A percentile compares a stretch with the other conserved stretches of the same genome.
Conservation (phyloP, 2,888 invertebrate species). For the Athetis lepigone region DNA sequence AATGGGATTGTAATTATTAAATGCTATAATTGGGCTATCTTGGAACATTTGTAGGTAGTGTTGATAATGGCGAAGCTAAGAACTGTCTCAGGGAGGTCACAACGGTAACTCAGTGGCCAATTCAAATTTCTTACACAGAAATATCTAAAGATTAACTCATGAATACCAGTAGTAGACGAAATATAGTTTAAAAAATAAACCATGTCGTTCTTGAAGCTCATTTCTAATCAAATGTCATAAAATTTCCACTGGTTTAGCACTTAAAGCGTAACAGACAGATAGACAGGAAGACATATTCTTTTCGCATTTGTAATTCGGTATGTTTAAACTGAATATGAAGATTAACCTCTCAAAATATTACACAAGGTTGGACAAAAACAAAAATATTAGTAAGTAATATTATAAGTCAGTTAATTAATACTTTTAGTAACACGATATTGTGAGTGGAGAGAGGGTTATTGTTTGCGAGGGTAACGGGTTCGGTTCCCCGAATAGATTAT, state of each 20-base stretch:
- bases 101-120: background rate
- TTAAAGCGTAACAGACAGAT: no score
- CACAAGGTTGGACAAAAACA: conserved; percentile 1
- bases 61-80: background rate
- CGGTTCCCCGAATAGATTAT: conserved; percentile 66
- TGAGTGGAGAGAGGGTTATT: conserved; percentile 68
- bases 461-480: conserved; percentile 73
- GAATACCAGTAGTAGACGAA: no score
- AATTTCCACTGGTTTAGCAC: no score
- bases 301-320: no score
- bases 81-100: background rate
- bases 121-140: no score
- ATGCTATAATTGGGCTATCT: background rate
- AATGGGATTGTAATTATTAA: conserved; percentile 46
- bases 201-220: no score
- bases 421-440: conserved; percentile 74
- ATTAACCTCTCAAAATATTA: conserved; percentile 9
- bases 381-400: conserved; percentile 38
- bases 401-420: conserved; percentile 71
- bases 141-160: no score
- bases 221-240: no score
- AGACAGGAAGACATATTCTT: no score
- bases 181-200: no score
- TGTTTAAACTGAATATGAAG: background rate
- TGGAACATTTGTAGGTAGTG: background rate